phyloP scores from a whole-genome alignment of 2,888 invertebrate species.

The Tenthredo amoena region DNA sequence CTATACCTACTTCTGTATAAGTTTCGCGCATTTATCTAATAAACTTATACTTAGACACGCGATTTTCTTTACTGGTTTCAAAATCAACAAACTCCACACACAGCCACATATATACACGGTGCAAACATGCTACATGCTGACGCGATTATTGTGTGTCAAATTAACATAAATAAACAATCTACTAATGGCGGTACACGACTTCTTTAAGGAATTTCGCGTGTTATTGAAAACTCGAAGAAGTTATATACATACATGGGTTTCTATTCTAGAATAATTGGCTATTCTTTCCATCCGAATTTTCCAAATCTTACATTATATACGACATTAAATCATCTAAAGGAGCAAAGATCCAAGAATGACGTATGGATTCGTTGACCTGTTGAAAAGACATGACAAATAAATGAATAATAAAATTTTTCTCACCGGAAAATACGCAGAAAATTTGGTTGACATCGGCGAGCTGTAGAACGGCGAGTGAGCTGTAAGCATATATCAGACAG shows the following conservation, averaged over 20 bases:
- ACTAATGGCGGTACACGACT: neutral
- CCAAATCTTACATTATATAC: no score
- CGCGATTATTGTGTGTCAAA: neutral
- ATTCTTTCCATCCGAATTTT: neutral
- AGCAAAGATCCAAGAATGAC: no score
- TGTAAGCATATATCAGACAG: constrained; percentile 78
- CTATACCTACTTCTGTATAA: neutral
- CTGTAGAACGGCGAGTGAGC: neutral
- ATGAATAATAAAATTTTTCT: neutral
- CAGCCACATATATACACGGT: neutral
- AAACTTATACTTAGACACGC: neutral
- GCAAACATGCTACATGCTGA: neutral
- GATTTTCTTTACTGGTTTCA: neutral
- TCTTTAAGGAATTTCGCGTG: constrained; percentile 1
- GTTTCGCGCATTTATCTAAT: neutral
- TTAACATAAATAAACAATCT: constrained; percentile 21
- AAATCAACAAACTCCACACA: neutral
- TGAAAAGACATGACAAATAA: neutral
- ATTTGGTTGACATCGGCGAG: neutral
- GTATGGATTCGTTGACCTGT: no score
- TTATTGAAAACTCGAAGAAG: neutral
- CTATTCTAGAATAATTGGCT: neutral
- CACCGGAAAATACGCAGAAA: constrained; percentile 21
- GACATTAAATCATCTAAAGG: no score
- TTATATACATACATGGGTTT: neutral